A percentile compares a stretch with the other conserved stretches of the same genome.
Evolutionary conservation across 2,888 invertebrate genomes (phyloP).

Genomic region (Gerris lacustris): DNA sequence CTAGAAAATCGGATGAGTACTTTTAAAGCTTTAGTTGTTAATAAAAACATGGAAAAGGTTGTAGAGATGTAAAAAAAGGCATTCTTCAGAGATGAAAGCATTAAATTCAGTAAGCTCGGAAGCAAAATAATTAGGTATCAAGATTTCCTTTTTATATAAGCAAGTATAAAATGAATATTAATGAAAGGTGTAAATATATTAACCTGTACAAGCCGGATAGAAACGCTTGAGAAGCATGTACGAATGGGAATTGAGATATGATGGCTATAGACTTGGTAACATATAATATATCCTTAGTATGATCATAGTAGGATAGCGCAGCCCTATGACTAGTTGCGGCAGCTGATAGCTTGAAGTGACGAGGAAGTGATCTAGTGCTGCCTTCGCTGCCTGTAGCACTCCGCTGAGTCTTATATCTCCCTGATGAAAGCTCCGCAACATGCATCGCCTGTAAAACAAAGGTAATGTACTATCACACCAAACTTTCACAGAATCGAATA

Average conservation of each 20-base stretch:
- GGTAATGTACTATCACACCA: too few relatives aligned
- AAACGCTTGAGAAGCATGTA: slow-evolving; percentile 73
- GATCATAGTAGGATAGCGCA: slow-evolving; percentile 79
- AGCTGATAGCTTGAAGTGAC: slow-evolving; percentile 75
- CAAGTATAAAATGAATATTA: background rate
- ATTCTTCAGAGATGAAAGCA: too few relatives aligned
- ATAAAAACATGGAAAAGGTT: too few relatives aligned
- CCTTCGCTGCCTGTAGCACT: slow-evolving; percentile 34
- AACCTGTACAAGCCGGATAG: slow-evolving; percentile 76
- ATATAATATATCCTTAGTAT: slow-evolving; percentile 83
- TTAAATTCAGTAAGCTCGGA: too few relatives aligned
- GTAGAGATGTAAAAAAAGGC: too few relatives aligned
- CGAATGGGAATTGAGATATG: slow-evolving; percentile 81
- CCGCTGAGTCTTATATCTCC: slow-evolving; percentile 40
- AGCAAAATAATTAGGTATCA: background rate
- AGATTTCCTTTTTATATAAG: background rate
- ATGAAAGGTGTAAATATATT: slow-evolving; percentile 35
- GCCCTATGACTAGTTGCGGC: slow-evolving; percentile 63
- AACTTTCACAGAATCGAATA: too few relatives aligned
- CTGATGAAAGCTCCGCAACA: slow-evolving; percentile 75
- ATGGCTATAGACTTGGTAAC: slow-evolving; percentile 92
- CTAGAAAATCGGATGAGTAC: too few relatives aligned
- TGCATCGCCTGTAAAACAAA: slow-evolving; percentile 61
- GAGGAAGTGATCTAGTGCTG: slow-evolving; percentile 72
- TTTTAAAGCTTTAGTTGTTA: too few relatives aligned